Evolutionary conservation across 2,113 vertebrate genomes (phyloP).

Genomic region (Probosciger aterrimus): DNA sequence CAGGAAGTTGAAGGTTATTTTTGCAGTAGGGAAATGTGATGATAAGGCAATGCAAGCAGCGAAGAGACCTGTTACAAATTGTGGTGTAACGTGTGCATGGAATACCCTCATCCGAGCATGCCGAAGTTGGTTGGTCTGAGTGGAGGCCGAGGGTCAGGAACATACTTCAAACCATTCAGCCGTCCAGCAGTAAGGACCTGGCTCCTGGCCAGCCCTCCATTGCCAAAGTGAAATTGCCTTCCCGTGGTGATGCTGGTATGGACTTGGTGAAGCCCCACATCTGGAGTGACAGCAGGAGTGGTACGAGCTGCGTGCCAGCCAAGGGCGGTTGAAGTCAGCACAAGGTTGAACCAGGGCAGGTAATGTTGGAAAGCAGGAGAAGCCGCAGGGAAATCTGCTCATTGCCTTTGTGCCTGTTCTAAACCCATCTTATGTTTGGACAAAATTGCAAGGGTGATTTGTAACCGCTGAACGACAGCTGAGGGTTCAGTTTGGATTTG

Average conservation of each 20-base stretch:
- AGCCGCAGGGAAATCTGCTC: too few relatives aligned
- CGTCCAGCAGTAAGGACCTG: neutral
- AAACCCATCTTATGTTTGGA: neutral
- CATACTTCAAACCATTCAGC: too few relatives aligned
- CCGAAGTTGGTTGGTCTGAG: neutral
- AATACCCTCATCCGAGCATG: neutral
- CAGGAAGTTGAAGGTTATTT: neutral
- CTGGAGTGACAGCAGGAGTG: neutral
- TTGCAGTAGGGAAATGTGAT: neutral
- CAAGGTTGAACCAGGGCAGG: neutral
- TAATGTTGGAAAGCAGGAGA: neutral
- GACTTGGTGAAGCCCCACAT: neutral
- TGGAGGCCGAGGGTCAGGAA: neutral
- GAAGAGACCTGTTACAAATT: neutral
- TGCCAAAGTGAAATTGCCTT: neutral
- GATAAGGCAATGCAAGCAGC: neutral
- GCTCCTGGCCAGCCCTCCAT: neutral
- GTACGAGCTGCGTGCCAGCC: rapidly evolving
- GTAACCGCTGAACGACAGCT: neutral
- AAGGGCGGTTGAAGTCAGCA: rapidly evolving
- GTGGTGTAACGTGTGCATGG: rapidly evolving
- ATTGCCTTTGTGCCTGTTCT: neutral
- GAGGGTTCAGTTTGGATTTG: neutral
- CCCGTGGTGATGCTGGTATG: rapidly evolving
- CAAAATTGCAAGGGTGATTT: neutral